Evolutionary conservation across 2,113 vertebrate species (phyloP).

Genomic region (Otis tarda): DNA sequence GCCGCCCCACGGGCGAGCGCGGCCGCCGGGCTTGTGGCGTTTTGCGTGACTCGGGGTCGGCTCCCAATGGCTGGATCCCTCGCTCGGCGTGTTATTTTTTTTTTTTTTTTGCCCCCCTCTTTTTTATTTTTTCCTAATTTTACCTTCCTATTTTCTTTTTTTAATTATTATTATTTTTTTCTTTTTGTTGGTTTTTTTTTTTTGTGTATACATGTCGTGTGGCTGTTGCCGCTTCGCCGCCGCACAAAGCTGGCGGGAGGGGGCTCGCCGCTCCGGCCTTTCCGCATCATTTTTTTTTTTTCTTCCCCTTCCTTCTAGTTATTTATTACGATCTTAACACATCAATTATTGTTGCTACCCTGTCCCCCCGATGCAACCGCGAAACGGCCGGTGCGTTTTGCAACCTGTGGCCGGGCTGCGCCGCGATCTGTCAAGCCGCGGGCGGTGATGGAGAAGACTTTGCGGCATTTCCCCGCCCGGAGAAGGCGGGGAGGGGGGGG

Average conservation of each 20-base stretch:
- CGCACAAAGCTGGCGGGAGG: not conserved
- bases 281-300: not conserved
- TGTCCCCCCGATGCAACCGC: not conserved
- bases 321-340: not conserved
- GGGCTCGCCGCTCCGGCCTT: not conserved
- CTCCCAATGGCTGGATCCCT: too few species aligned
- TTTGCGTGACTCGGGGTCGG: too few species aligned
- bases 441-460: constrained; percentile 26
- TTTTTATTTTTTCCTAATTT: too few species aligned
- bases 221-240: not conserved
- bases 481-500: constrained; percentile 5
- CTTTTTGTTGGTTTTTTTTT: too few species aligned
- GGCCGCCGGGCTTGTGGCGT: too few species aligned
- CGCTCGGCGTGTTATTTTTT: too few species aligned
- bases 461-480: constrained; percentile 18
- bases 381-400: constrained; percentile 4
- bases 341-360: not conserved
- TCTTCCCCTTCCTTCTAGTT: not conserved
- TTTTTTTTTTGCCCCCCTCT: too few species aligned
- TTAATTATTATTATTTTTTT: too few species aligned
- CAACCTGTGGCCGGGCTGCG: constrained; percentile 51
- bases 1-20: too few species aligned
- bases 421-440: constrained; percentile 25
- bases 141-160: too few species aligned
- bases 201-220: not conserved